These are phyloP conservation scores for Drosophila cognata DNA, from an alignment of 2,888 invertebrate genomes.

Conservation along the genomic window DNA sequence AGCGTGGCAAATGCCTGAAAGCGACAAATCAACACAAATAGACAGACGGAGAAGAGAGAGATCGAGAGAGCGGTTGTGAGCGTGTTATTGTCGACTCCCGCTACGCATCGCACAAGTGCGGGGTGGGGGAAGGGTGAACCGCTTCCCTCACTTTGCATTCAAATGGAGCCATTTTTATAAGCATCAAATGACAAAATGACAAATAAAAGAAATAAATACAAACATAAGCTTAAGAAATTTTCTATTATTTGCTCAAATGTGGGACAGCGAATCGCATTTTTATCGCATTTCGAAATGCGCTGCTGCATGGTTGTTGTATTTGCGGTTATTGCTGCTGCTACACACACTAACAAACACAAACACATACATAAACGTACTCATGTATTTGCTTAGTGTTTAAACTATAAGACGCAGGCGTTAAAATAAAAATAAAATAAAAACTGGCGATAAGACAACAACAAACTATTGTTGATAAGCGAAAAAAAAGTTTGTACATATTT, in stretches of 20 bases:
- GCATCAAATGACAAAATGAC: conserved; percentile 49
- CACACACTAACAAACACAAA: conserved; percentile 15
- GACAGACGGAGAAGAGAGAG: conserved; percentile 12
- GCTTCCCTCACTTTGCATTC: conserved; percentile 38
- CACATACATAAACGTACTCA: conserved; percentile 1
- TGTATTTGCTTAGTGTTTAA: conserved; percentile 52
- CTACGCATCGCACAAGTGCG: conserved; percentile 33
- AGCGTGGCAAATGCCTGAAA: conserved; percentile 50
- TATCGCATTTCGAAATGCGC: conserved; percentile 63
- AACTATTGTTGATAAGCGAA: conserved; percentile 52
- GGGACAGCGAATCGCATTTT: conserved; percentile 65
- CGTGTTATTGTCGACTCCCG: conserved; percentile 9
- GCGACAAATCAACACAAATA: conserved; percentile 48
- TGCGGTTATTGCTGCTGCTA: conserved; percentile 15
- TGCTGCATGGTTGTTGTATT: conserved; percentile 31
- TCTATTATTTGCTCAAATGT: conserved; percentile 62
- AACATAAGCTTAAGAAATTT: conserved; percentile 57
- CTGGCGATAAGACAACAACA: conserved; percentile 69
- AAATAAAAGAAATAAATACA: conserved; percentile 36
- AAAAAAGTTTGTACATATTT: conserved; percentile 12
- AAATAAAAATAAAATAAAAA: conserved; percentile 39
- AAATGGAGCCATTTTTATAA: conserved; percentile 33
- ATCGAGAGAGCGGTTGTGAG: conserved; percentile 3
- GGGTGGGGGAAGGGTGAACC: conserved; percentile 15
- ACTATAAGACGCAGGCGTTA: conserved; percentile 57